Base-by-base conservation (phyloP, 1,140 invertebrate species). In the Hermatobates lingyangjiaoensis region DNA sequence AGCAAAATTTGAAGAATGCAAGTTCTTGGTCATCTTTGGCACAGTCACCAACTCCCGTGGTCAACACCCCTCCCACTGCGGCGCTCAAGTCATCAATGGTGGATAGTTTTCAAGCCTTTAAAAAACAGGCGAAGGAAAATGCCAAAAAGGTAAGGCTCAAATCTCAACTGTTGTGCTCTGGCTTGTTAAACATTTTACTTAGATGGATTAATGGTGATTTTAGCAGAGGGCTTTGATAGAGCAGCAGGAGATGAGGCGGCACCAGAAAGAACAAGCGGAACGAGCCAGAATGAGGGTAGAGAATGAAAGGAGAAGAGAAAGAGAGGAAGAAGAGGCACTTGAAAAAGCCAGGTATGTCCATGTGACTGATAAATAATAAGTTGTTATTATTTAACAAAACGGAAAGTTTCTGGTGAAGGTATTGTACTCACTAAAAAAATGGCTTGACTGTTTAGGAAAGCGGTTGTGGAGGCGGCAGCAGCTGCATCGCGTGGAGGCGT, bases 91-190 rank as follows among this genome's bases (percentile, higher is more conserved):
- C 59, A 46, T 58, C 59, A 21, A 61, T 70, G 56, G 66, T 79
- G 18, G 61, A 63, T 58, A 72, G 74, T 55, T 84, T 81, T 60
- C 73, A 87, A 68, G 80, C 81, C 56, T 97, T 95, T 65, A 88
- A 88, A 63, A 93, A 92, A 63, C 83, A 93, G 71, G 91, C 91
- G 7, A 88, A 89, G 66, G 89, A 95, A 67, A 93, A 95, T 64
- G 80, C 82, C 53, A 87, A 94, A 68, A 75, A 87, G 61, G 77
- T 79, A 66, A 66, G 64, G 60, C 25, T 25, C 27, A 14, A 7
- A 34, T 34, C 28, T 34, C 28, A 7, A 15, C 15, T 34, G n/a
- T n/a, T n/a, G n/a, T 7, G 28, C 15, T 34, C 28, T 34, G 28
- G 15, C 15, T 34, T 7, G 28, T 34, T 34, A 7, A 42, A 42